A percentile compares a stretch with the other conserved stretches of the same genome.
Evolutionary conservation across 2,797 vertebrate genomes (phyloP).

Genomic region (Sebastes paucispinis): DNA sequence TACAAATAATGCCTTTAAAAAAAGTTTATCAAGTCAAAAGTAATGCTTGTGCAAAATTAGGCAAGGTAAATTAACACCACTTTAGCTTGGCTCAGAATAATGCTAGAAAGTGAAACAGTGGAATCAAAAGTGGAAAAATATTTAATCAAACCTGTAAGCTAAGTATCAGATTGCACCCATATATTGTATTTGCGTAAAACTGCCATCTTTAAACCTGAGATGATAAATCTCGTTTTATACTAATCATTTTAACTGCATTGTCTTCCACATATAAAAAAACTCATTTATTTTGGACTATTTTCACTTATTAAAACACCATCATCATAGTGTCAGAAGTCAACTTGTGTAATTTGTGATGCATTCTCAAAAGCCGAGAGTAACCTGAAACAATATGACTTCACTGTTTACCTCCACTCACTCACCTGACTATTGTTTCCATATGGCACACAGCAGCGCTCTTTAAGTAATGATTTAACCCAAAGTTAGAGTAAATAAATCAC

Average conservation of each 20-base stretch:
- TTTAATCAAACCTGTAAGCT: not conserved
- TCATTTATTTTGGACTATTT: not conserved
- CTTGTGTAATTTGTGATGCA: not conserved
- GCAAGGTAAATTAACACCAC: not conserved
- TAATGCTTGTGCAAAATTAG: not conserved
- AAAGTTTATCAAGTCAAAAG: not conserved
- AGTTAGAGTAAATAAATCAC: not conserved
- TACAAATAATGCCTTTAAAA: not conserved
- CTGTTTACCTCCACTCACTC: constrained; percentile 63
- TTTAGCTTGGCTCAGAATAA: not conserved
- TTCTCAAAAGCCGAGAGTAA: constrained; percentile 12
- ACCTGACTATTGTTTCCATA: constrained; percentile 72
- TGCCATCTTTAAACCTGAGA: not conserved
- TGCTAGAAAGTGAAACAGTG: not conserved
- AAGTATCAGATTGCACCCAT: not conserved
- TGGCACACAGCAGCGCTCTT: constrained; percentile 52
- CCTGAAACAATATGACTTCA: constrained; percentile 25
- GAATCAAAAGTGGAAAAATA: not conserved
- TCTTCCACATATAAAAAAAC: not conserved
- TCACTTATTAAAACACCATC: not conserved
- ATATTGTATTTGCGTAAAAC: not conserved
- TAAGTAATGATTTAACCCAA: constrained; percentile 39
- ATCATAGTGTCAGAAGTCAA: not conserved
- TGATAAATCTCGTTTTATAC: not conserved
- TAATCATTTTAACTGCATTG: not conserved